Evolutionary conservation across 2,113 vertebrate species (phyloP).

Genomic region (Vulpes ferrilata): DNA sequence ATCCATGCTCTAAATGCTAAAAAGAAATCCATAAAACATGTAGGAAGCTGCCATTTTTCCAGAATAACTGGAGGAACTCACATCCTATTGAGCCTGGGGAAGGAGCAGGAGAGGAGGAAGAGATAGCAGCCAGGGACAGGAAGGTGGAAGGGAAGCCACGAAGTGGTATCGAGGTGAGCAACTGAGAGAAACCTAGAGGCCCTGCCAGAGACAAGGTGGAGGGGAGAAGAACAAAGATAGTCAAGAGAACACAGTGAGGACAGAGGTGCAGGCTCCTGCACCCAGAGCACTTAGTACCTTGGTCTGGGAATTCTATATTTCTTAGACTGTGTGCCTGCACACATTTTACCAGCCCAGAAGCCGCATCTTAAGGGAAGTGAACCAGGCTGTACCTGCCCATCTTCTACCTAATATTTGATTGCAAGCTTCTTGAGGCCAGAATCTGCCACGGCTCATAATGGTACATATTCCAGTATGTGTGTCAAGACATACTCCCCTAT

Average conservation of each 20-base stretch:
- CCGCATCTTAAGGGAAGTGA: neutral
- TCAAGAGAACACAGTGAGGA: neutral
- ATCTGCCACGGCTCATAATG: neutral
- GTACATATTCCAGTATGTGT: neutral
- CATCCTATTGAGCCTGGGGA: neutral
- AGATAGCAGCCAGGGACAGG: neutral
- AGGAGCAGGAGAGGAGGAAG: neutral
- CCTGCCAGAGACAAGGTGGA: neutral
- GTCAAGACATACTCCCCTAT: too few species aligned
- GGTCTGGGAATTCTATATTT: neutral
- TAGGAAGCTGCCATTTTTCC: conserved; percentile 19
- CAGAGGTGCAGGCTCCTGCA: neutral
- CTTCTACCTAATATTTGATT: neutral
- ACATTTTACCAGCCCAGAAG: neutral
- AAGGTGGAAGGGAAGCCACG: neutral
- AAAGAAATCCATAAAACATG: conserved; percentile 67
- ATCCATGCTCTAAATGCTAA: conserved; percentile 64
- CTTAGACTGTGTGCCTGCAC: neutral
- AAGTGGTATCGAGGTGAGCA: neutral
- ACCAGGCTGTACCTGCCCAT: neutral
- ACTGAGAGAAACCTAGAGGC: neutral
- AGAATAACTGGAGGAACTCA: neutral
- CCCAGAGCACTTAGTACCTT: neutral
- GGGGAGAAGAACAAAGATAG: neutral
- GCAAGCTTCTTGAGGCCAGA: neutral